These are phyloP conservation scores for Anolis apletophallus DNA, from an alignment of 2,797 vertebrate species.

Conservation along the genomic window DNA sequence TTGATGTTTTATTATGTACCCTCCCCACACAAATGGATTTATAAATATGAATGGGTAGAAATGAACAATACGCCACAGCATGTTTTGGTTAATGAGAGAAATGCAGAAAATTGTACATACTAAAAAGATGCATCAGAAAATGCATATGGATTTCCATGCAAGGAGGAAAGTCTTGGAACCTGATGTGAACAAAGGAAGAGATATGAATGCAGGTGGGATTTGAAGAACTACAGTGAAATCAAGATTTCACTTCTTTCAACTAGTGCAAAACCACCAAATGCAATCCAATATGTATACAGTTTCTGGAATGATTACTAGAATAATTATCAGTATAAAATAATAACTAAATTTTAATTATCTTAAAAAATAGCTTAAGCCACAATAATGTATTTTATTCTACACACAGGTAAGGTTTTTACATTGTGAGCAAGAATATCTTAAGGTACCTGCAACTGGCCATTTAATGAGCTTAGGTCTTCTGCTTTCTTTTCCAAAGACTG, in stretches of 20 bases:
- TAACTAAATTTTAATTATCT: too few species aligned
- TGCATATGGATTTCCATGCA: neutral
- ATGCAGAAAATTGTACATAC: neutral
- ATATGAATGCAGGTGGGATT: neutral
- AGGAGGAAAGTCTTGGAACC: neutral
- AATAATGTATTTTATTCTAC: constrained; percentile 30
- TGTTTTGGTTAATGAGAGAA: neutral
- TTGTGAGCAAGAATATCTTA: constrained; percentile 39
- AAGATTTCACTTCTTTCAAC: neutral
- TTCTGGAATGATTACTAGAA: neutral
- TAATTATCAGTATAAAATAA: too few species aligned
- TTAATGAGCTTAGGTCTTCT: constrained; percentile 90
- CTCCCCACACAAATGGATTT: neutral
- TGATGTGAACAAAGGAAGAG: neutral
- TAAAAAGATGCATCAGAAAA: neutral
- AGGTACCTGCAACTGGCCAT: constrained; percentile 92
- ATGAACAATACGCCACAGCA: neutral
- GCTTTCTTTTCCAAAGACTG: constrained; percentile 96
- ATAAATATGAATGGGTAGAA: neutral
- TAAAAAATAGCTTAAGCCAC: neutral
- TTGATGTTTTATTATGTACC: too few species aligned
- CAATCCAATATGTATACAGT: neutral
- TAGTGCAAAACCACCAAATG: neutral
- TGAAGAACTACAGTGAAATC: neutral
- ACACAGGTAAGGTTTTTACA: constrained; percentile 29